These are phyloP conservation scores for Watsonalla binaria DNA, from an alignment of 2,888 invertebrate genomes.

Conservation along the genomic window DNA sequence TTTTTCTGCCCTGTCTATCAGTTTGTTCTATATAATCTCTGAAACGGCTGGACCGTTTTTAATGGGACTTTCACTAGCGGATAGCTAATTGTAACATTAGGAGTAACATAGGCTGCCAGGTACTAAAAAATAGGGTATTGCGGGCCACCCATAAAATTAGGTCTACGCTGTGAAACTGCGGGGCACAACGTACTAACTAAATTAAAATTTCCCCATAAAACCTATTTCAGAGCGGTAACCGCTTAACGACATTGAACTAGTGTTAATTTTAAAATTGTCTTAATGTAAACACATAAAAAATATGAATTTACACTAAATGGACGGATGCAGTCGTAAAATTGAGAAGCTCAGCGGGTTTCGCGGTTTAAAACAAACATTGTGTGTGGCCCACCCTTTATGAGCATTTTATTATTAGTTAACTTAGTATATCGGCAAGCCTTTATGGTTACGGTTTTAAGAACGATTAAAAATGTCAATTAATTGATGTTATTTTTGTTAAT, in stretches of 20 bases:
- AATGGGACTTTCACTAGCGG: no score
- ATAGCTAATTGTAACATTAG: no score
- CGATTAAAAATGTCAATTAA: no score
- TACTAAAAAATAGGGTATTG: no score
- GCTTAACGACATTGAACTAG: constrained; percentile 4
- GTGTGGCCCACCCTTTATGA: constrained; percentile 20
- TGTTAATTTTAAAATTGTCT: constrained; percentile 17
- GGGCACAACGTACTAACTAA: no score
- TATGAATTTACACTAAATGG: constrained; percentile 29
- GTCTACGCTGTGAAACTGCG: no score
- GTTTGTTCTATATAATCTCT: no score
- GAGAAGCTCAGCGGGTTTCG: background rate
- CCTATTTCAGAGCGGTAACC: constrained; percentile 4
- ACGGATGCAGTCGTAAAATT: constrained; percentile 36
- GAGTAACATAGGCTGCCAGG: no score
- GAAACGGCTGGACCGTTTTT: no score
- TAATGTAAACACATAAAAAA: constrained; percentile 27
- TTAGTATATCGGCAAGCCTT: background rate
- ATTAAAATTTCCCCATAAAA: background rate
- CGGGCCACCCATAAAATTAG: no score
- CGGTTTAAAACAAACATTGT: constrained; percentile 4
- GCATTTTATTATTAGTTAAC: constrained; percentile 2
- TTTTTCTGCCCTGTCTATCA: no score
- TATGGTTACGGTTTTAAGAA: background rate
- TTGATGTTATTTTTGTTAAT: no score